Base-by-base conservation (phyloP, 2,113 vertebrate species). In the Dascyllus trimaculatus region DNA sequence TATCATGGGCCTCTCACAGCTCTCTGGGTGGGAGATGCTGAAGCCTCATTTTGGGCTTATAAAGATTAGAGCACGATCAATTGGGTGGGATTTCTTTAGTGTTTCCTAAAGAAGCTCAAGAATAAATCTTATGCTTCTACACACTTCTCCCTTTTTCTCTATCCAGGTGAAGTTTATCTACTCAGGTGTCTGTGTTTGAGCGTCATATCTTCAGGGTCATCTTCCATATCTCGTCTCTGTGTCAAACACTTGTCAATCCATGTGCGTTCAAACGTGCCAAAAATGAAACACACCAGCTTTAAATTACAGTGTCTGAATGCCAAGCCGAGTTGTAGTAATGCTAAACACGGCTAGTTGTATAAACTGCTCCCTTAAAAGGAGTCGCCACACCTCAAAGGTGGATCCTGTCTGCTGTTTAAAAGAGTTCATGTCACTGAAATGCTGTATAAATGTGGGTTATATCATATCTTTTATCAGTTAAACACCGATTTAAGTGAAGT, bases 51-150 rank as follows among this genome's bases (percentile, higher is more conserved):
- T 61, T 59, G 46, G 46, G 19, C 22, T 74, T 75, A 10, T 75
- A 59, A 64, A 81, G 80, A 83, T 77, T 57, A 71, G 67, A 67
- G 51, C 38, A 53, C 9, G 58, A 90, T 80, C 15, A 54, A 78
- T 73, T 32, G 21, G 7, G 54, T 80, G 58, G 29, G 65, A 74
- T 29, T 75, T 66, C 70, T 79, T 62, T 80, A 69, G 71, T 73
- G 61, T 71, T 58, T 82, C 63, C 22, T 32, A 46, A 65, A 38
- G 43, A 61, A 65, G 66, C 78, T 74, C 26, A 4, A 26, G 67
- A 82, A 75, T 77, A 66, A 4, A 75, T 75, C 78, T 68, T 9
- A 58, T 65, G 32, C 45, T 29, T 75, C 9, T 53, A 25, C 65
- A 48, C 18, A 3, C 21, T 72, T 8, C 13, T n/a, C 24, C 38